Base-by-base conservation (phyloP, 2,888 invertebrate genomes). In the Aporophyla nigra region DNA sequence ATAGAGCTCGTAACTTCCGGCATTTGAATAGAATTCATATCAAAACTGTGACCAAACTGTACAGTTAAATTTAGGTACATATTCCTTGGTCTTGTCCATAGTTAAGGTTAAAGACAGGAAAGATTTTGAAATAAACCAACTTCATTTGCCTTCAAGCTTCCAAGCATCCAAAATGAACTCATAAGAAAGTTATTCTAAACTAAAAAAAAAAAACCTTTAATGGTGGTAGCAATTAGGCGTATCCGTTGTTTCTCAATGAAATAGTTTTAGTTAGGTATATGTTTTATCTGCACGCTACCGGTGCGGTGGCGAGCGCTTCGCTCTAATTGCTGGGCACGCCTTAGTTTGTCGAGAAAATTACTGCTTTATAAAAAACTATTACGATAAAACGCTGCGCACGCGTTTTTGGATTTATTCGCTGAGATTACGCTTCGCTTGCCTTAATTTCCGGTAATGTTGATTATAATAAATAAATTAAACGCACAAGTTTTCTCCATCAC, bases 231-330 rank as follows among this genome's bases (percentile, higher is more conserved):
- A 90, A 94, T 93, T 93, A 93, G 86, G 73, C 73, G 84, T 91
- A 91, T 94, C 93, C 93, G 93, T 90, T 93, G 90, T 92, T 92
- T 90, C 91, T 88, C 89, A 90, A 90, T 90, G 81, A 87, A 91
- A 90, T 88, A 85, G 87, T 80, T 84, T 80, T 86, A 82, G 81
- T 83, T 85, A n/a, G n/a, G n/a, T n/a, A 75, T 86, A 87, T 79
- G 87, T 88, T 91, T 92, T 92, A 91, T 89, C 90, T 85, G 89
- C 86, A 90, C 90, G 93, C 93, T 92, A 93, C 93, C 87, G 90
- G 83, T 78, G 68, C 81, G 61, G 85, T 80, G 83, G 84, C 85
- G 84, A 80, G 83, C 88, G 90, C 87, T 86, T 84, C 88, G 86
- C 85, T 89, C 90, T 92, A 92, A 93, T 93, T 90, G 91, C 80